Conservation (phyloP, 2,888 invertebrate species). For the Capitulum mitella region DNA sequence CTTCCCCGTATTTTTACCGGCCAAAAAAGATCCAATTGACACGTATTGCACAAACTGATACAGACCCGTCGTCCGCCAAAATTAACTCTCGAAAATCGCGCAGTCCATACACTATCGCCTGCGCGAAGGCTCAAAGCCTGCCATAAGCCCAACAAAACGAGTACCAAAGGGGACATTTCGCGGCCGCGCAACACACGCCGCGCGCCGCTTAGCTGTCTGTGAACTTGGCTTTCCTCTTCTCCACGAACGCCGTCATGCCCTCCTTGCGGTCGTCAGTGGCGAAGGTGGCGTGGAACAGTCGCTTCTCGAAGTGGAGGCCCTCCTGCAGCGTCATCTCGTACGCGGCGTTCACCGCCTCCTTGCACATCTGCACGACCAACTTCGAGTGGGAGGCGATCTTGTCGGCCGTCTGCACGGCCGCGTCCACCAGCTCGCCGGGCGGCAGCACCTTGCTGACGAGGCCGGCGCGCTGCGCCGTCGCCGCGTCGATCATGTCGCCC, state of each 20-base stretch:
- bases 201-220: constrained; percentile 67
- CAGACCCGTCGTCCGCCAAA: no score
- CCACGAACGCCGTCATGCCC: constrained; percentile 94
- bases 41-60: no score
- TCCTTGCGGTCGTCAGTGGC: constrained; percentile 91
- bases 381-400: constrained; percentile 86
- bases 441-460: constrained; percentile 87
- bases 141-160: no score
- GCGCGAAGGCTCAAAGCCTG: no score
- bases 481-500: constrained; percentile 81
- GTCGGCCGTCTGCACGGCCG: constrained; percentile 89
- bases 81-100: no score
- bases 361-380: constrained; percentile 73
- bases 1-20: no score
- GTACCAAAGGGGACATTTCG: no score
- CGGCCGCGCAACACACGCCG: no score
- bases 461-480: constrained; percentile 73
- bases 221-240: constrained; percentile 86
- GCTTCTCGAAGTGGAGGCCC: constrained; percentile 82
- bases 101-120: no score
- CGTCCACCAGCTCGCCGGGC: constrained; percentile 72
- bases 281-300: constrained; percentile 89
- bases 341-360: constrained; percentile 80
- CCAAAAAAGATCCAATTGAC: no score
- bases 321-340: constrained; percentile 80